These are phyloP conservation scores for Corythoichthys haematopterus DNA, from an alignment of 2,113 vertebrate species.

Conservation along the genomic window DNA sequence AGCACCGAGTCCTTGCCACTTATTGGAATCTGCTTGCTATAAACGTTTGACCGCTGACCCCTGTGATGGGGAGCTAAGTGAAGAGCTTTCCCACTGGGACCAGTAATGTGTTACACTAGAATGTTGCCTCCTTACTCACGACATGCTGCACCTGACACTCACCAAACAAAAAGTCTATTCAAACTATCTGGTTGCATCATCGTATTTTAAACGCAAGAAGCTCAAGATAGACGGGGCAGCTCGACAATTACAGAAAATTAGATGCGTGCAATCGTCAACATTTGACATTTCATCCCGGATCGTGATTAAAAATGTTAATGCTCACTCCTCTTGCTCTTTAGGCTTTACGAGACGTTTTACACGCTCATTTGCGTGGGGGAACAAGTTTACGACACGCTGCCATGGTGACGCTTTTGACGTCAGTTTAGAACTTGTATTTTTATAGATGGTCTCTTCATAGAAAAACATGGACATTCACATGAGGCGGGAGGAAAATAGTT, in stretches of 20 bases:
- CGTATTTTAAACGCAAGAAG: neutral
- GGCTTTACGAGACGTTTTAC: neutral
- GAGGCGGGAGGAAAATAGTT: neutral
- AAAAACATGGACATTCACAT: neutral
- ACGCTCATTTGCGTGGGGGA: neutral
- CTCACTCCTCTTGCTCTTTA: neutral
- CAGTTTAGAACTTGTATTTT: neutral
- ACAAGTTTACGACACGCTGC: neutral
- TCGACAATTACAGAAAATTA: neutral
- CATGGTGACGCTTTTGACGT: neutral
- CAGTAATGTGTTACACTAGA: constrained; percentile 52
- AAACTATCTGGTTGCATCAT: neutral
- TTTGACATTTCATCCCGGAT: neutral
- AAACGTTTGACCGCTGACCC: constrained; percentile 64
- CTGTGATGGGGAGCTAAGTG: constrained; percentile 50
- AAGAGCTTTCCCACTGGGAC: constrained; percentile 56
- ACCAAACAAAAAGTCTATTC: neutral
- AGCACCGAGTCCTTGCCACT: constrained; percentile 14
- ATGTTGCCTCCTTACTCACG: constrained; percentile 4
- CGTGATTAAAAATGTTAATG: neutral
- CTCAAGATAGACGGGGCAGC: neutral
- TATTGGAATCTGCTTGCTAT: constrained; percentile 20
- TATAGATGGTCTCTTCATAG: neutral
- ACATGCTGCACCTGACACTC: constrained; percentile 18
- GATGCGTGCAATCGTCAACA: neutral